Evolutionary conservation across 1,140 invertebrate genomes (phyloP).

Genomic region (Zaprionus nigranus): DNA sequence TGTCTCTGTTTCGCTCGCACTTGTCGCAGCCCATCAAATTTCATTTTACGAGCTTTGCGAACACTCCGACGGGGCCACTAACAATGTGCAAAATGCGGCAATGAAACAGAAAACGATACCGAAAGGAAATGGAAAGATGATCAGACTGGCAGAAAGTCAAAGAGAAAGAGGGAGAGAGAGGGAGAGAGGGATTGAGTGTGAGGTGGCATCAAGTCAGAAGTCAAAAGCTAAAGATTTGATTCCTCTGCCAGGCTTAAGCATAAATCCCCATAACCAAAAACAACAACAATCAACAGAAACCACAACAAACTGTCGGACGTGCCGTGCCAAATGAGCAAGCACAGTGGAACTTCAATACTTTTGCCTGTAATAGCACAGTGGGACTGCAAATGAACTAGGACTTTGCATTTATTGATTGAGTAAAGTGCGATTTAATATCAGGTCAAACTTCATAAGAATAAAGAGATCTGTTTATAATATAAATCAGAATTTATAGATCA

Average conservation of each 20-base stretch:
- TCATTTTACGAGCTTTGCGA: conserved; percentile 44
- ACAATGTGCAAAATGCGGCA: conserved; percentile 66
- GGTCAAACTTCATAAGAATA: no score
- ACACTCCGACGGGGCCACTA: conserved; percentile 42
- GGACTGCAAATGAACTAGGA: neutral
- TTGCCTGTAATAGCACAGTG: neutral
- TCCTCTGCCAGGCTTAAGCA: conserved; percentile 29
- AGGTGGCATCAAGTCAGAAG: conserved; percentile 30
- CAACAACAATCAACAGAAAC: conserved; percentile 10
- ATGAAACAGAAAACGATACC: conserved; percentile 24
- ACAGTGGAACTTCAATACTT: conserved; percentile 20
- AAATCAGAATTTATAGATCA: neutral
- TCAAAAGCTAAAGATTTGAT: conserved; percentile 59
- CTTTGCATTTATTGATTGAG: neutral
- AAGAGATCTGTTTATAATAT: neutral
- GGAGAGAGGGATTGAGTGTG: neutral
- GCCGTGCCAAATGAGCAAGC: conserved; percentile 21
- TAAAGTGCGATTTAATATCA: neutral
- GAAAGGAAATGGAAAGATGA: conserved; percentile 45
- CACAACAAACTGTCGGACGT: conserved; percentile 48
- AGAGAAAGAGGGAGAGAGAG: neutral
- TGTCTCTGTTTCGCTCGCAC: neutral
- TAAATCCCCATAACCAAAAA: conserved; percentile 28
- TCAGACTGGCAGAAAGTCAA: conserved; percentile 21
- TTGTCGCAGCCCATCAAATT: conserved; percentile 61